Conservation (phyloP, 2,797 vertebrate species). For the Selene dorsalis region DNA sequence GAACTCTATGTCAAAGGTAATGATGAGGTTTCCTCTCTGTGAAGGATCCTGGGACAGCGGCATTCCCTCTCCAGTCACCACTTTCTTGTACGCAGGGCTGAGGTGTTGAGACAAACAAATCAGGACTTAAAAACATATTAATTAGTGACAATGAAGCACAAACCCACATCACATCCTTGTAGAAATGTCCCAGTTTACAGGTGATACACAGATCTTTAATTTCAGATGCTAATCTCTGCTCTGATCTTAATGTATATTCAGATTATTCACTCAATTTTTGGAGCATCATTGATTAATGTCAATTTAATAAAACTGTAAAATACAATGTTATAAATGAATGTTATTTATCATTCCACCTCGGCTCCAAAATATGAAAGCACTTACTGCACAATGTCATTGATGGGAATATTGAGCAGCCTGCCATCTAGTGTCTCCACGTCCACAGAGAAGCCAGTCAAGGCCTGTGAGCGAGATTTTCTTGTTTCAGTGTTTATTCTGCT, state of each 20-base stretch:
- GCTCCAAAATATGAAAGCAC: slow-evolving; percentile 60
- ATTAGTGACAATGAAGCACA: slow-evolving; percentile 3
- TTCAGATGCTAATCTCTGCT: neutral
- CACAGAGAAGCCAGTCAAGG: slow-evolving; percentile 90
- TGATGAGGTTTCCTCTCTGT: slow-evolving; percentile 88
- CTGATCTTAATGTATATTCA: neutral
- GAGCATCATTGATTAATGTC: neutral
- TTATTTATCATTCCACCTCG: neutral
- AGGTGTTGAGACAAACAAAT: slow-evolving; percentile 42
- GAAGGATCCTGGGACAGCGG: slow-evolving; percentile 82
- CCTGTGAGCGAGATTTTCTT: slow-evolving; percentile 79
- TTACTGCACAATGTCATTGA: slow-evolving; percentile 96
- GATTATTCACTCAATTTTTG: neutral
- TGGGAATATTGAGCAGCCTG: slow-evolving; percentile 89
- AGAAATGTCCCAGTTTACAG: slow-evolving; percentile 1
- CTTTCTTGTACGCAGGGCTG: slow-evolving; percentile 91
- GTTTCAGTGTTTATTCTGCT: neutral
- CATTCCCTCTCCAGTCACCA: slow-evolving; percentile 93
- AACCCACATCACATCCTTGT: neutral
- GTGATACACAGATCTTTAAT: neutral
- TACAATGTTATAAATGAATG: neutral
- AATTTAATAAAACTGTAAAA: neutral
- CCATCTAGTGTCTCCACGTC: slow-evolving; percentile 91
- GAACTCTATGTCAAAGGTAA: slow-evolving; percentile 90
- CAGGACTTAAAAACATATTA: neutral